Evolutionary conservation across 2,797 vertebrate genomes (phyloP).

Genomic region (Rhabdophis nuchalis): DNA sequence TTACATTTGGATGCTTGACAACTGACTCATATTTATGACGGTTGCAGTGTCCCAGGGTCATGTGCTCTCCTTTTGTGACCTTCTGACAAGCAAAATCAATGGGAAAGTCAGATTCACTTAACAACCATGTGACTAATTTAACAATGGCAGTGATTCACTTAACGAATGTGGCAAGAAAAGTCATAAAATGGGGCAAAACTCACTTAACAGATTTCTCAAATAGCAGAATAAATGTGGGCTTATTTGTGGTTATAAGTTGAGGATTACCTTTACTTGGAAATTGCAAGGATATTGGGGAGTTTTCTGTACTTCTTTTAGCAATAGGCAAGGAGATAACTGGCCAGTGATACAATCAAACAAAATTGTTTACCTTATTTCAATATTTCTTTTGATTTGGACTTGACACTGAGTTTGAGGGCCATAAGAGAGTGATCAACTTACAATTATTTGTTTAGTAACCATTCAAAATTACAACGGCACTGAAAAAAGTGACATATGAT

Average conservation of each 20-base stretch:
- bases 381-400: neutral
- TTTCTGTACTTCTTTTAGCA: neutral
- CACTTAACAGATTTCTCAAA: neutral
- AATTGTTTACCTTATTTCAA: neutral
- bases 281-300: neutral
- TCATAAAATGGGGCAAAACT: neutral
- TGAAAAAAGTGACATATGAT: neutral
- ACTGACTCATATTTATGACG: neutral
- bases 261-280: neutral
- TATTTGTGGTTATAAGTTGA: neutral
- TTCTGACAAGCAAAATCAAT: neutral
- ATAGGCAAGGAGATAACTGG: neutral
- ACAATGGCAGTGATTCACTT: neutral
- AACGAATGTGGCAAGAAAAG: neutral
- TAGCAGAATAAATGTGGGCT: neutral
- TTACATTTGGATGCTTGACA: neutral
- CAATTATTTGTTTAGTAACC: neutral
- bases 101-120: neutral
- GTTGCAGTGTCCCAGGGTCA: too few species aligned
- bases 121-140: neutral
- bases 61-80: neutral
- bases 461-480: neutral
- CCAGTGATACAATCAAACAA: neutral
- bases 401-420: neutral
- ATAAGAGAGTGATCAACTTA: neutral